phyloP scores from a whole-genome alignment of 2,888 invertebrate genomes.

The Drosophila subquinaria region DNA sequence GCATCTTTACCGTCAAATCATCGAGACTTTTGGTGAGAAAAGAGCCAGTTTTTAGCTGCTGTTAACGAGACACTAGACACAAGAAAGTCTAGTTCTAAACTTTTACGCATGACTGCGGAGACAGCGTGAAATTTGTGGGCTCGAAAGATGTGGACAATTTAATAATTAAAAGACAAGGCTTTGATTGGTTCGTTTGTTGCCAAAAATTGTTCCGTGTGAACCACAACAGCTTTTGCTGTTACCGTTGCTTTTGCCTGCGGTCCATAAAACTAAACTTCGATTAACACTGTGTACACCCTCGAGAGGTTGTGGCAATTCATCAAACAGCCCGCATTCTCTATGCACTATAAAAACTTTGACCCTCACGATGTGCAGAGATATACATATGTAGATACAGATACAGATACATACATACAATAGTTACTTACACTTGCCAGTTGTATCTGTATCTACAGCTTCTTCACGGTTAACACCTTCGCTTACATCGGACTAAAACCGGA shows the following conservation, averaged over 20 bases:
- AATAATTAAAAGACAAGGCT: slow-evolving; percentile 43
- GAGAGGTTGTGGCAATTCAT: slow-evolving; percentile 57
- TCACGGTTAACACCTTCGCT: slow-evolving; percentile 77
- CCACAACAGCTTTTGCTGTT: slow-evolving; percentile 60
- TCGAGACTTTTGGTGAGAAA: slow-evolving; percentile 66
- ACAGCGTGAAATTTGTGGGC: slow-evolving; percentile 38
- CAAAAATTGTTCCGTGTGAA: slow-evolving; percentile 69
- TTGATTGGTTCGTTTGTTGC: slow-evolving; percentile 37
- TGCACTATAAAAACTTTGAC: slow-evolving; percentile 79
- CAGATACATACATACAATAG: neutral
- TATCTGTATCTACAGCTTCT: slow-evolving; percentile 41
- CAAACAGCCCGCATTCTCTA: slow-evolving; percentile 77
- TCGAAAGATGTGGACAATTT: slow-evolving; percentile 33
- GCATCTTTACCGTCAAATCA: slow-evolving; percentile 44
- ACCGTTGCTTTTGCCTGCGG: neutral
- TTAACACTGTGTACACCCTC: slow-evolving; percentile 59
- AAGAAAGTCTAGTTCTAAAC: slow-evolving; percentile 1
- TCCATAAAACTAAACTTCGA: slow-evolving; percentile 67
- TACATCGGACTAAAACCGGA: slow-evolving; percentile 64
- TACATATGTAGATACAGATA: slow-evolving; percentile 1
- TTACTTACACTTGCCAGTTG: slow-evolving; percentile 12
- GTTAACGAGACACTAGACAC: neutral
- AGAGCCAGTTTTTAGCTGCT: slow-evolving; percentile 48
- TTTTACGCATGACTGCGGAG: slow-evolving; percentile 49
- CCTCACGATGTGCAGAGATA: slow-evolving; percentile 49